Conservation (phyloP, 92 coral and sea anemone genomes). For the Chrysogorgia sp. region DNA sequence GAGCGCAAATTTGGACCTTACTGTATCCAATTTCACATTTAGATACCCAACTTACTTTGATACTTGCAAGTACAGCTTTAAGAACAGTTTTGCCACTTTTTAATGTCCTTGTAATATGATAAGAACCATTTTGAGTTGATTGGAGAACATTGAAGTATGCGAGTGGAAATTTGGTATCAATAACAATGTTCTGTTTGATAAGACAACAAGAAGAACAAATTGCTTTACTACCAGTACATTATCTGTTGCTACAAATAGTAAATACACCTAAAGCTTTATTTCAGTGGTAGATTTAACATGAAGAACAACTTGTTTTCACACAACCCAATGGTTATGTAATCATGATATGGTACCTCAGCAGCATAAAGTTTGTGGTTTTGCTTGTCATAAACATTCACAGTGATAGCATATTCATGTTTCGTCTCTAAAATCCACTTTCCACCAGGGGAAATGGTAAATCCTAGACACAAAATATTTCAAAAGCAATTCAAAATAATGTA, state of each 20-base stretch:
- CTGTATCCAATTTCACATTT: too few species aligned
- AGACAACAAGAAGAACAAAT: not conserved
- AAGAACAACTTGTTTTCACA: not conserved
- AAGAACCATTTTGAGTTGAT: constrained; percentile 86
- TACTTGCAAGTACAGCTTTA: constrained; percentile 75
- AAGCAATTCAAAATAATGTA: not conserved
- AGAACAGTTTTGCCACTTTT: constrained; percentile 70
- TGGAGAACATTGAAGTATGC: constrained; percentile 66
- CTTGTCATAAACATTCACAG: constrained; percentile 82
- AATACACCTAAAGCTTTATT: too few species aligned
- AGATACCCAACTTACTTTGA: constrained; percentile 65
- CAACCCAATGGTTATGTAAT: too few species aligned
- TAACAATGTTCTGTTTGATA: constrained; percentile 72
- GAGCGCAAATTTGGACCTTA: too few species aligned
- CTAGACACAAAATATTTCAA: constrained; percentile 36
- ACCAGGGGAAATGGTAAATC: constrained; percentile 78
- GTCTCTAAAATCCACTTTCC: constrained; percentile 89
- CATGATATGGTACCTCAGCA: constrained; percentile 68
- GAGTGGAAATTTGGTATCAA: constrained; percentile 65
- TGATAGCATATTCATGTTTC: constrained; percentile 75
- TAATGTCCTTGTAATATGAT: constrained; percentile 74
- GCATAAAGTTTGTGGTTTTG: constrained; percentile 82
- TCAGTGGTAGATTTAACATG: too few species aligned
- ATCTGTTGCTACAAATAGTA: too few species aligned
- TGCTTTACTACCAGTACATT: too few species aligned